Evolutionary conservation across 2,888 invertebrate genomes (phyloP), one percentile per base, ranked within the genome.

Genomic region (Monoplex corrugatus): DNA sequence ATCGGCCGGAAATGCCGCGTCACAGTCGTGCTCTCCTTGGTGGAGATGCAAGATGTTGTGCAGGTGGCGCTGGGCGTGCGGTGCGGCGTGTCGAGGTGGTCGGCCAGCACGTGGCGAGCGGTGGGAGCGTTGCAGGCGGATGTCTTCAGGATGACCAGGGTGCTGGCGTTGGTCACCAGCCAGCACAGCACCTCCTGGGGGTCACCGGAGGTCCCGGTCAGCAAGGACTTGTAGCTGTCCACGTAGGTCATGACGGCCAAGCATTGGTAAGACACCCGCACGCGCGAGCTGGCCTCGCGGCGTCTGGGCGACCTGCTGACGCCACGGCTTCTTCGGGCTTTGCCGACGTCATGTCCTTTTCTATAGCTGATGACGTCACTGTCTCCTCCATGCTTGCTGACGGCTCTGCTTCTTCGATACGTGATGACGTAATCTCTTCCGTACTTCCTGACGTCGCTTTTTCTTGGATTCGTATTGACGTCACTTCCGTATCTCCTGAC

Each of bases 71-170:
- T 2, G 1, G 28, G 38, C 28, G 5, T 19, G 19, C 28, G 19
- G 83, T 32, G 82, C 43, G 13, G 44, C 43, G 16, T 19, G 57
- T 32, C 16, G 63, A 28, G 72, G 40, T 68, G 45, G 44, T 35
- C 8, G 45, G 44, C 44, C 8, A 88, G 83, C 3, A 91, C 87
- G 16, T 90, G 88, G n/a, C 32, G 23, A 1, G 91, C 90, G 0
- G 91, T 91, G 16, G 83, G 83, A 2, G 75, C 86, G 75, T 91
- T 91, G 86, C 91, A 91, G 32, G 90, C 82, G 38, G 91, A 91
- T 0, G 91, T 91, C 10, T 87, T 90, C 8, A 91, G 78, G 32
- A 91, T 87, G 43, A 91, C 89, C 28, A 91, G 16, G 0, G 90
- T 91, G 5, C 40, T 32, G 1, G 45, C 38, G 38, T 90, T 82